A percentile compares a stretch with the other conserved stretches of the same genome.
Evolutionary conservation across 2,888 invertebrate genomes (phyloP).

Genomic region (Megaustenia siamemsis): DNA sequence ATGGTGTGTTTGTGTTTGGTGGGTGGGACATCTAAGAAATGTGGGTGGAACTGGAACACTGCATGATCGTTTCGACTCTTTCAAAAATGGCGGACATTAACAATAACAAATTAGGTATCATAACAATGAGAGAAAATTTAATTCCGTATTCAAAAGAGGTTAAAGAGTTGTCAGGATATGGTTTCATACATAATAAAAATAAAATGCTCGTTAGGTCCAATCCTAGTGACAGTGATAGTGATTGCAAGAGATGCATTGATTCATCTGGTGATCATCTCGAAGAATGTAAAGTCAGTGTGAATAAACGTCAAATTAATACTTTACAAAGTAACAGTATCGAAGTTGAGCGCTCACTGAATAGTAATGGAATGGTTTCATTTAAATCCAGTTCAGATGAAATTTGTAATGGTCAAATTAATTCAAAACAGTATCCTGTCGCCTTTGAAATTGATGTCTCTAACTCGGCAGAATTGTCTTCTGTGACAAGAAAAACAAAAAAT

Average conservation of each 20-base stretch:
- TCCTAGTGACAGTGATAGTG: not conserved
- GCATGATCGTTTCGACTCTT: not conserved
- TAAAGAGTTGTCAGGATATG: not conserved
- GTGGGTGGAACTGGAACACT: not conserved
- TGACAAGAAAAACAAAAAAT: conserved; percentile 45
- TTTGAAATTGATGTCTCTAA: conserved; percentile 54
- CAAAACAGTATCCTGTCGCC: conserved; percentile 39
- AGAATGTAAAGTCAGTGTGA: not conserved
- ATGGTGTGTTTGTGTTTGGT: not conserved
- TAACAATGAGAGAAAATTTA: not conserved
- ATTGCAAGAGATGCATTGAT: not conserved
- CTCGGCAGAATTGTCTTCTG: not conserved
- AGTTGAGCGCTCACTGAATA: too few species aligned
- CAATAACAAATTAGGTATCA: not conserved
- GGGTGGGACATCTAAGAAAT: conserved; percentile 35
- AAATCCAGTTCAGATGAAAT: not conserved
- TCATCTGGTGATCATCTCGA: not conserved
- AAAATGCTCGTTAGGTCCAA: not conserved
- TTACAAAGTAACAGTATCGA: not conserved
- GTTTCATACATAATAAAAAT: not conserved
- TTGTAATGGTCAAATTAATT: not conserved
- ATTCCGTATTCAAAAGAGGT: not conserved
- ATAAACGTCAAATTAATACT: not conserved
- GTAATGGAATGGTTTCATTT: conserved; percentile 16
- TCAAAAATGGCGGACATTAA: conserved; percentile 45